phyloP scores from a whole-genome alignment of 2,797 vertebrate genomes.

The Distichodus sexfasciatus region DNA sequence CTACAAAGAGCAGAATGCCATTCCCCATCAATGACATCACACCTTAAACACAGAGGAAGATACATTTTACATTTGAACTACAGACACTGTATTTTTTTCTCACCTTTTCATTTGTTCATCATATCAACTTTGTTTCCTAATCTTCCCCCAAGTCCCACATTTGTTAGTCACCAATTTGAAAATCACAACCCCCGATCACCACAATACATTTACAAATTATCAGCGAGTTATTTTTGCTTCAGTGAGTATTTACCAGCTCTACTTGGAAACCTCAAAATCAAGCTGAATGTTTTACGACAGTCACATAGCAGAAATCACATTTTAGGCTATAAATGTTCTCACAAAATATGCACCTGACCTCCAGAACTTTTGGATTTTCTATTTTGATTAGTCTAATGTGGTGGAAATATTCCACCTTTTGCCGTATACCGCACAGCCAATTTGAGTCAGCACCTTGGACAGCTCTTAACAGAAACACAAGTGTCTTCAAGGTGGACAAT shows the following conservation, averaged over 20 bases:
- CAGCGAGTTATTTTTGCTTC: too few species aligned
- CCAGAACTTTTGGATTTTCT: not conserved
- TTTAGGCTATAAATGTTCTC: not conserved
- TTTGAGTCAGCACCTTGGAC: not conserved
- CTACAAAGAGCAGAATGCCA: conserved; percentile 79
- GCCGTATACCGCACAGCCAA: not conserved
- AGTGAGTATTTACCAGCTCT: too few species aligned
- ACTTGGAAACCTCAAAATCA: too few species aligned
- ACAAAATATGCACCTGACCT: not conserved
- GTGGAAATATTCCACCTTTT: not conserved
- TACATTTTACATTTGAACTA: too few species aligned
- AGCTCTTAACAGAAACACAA: too few species aligned
- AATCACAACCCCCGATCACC: too few species aligned
- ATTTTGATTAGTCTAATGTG: not conserved
- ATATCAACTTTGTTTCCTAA: too few species aligned
- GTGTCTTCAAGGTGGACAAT: not conserved
- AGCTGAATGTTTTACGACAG: not conserved
- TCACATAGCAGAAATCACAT: not conserved
- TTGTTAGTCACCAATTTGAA: too few species aligned
- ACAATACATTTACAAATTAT: too few species aligned
- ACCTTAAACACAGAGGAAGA: conserved; percentile 60
- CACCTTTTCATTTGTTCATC: too few species aligned
- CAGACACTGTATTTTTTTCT: not conserved
- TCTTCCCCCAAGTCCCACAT: too few species aligned
- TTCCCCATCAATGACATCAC: conserved; percentile 76